Conservation (phyloP, 2,888 invertebrate species). For the Chirona hameri region DNA sequence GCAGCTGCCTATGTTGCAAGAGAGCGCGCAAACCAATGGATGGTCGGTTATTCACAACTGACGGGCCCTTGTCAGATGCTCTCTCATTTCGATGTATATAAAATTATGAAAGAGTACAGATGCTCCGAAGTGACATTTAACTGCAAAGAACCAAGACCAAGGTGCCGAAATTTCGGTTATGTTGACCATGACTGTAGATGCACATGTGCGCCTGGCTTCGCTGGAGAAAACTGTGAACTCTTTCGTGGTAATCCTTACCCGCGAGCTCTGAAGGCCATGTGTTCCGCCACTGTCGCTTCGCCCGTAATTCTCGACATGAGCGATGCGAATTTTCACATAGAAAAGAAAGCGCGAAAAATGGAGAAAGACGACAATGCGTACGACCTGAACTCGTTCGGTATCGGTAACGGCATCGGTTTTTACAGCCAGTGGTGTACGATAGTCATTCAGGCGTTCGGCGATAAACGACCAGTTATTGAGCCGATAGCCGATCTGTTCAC, state of each 20-base stretch:
- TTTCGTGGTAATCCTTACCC: neutral
- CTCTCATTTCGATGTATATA: neutral
- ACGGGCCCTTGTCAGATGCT: neutral
- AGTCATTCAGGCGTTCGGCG: neutral
- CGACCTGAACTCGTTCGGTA: neutral
- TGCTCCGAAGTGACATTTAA: neutral
- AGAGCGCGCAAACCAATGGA: neutral
- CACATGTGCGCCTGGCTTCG: neutral
- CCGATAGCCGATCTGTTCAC: neutral
- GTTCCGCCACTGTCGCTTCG: neutral
- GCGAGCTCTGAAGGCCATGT: neutral
- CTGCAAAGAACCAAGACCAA: neutral
- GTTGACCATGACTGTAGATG: neutral
- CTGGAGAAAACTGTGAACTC: neutral
- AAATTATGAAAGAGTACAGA: neutral
- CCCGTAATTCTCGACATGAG: neutral
- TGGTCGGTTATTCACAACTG: neutral
- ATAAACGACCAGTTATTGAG: neutral
- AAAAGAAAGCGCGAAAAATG: neutral
- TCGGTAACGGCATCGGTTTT: neutral
- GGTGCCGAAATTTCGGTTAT: neutral
- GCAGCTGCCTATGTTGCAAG: constrained; percentile 2
- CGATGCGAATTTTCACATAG: neutral
- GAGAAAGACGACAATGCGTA: neutral
- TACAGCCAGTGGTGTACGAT: constrained; percentile 9